Evolutionary conservation across 2,888 invertebrate species (phyloP), one percentile per base, ranked within the genome.

Genomic region (Perizoma flavofasciatum): DNA sequence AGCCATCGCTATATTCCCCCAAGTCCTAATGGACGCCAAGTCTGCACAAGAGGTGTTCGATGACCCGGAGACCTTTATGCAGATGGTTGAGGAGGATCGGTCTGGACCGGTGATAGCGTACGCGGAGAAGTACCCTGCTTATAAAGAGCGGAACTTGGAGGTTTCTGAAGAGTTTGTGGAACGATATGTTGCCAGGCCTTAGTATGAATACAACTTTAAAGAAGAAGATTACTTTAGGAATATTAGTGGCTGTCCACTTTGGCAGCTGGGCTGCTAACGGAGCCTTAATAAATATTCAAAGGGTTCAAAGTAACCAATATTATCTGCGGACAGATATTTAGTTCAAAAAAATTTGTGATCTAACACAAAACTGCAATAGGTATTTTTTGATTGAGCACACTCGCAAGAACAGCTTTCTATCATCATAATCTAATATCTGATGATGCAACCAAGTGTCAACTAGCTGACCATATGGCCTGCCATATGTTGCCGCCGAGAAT

Each of bases 81-180:
- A 59, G 35, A 41, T 73, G 11, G 52, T 73, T 6, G 64, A 70
- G 37, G 64, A 70, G 50, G 79, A 83, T 46, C 67, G 83, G 0
- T 67, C 78, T 6, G 71, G 50, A 48, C 82, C 81, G 0, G 80
- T 82, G 6, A 7, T 81, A 11, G 72, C 52, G 5, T 66, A 78
- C 11, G 78, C 82, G 0, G 50, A 59, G 3, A 61, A 64, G 6
- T 70, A 74, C 50, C 34, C 48, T 0, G 44, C 37, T 4, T 87
- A 81, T 55, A 73, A 69, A 22, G 60, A 73, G n/a, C 72, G 82
- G 40, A 74, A 75, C 59, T 11, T 87, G 34, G 79, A 83, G 49
- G 66, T 82, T 3, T 71, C 69, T 7, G 85, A 87, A 54, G 86
- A 88, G 66, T 85, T 83, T n/a, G 65, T 84, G 0, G 81, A 85